Evolutionary conservation across 2,888 invertebrate genomes (phyloP).

Genomic region (Cheilosia urbana): DNA sequence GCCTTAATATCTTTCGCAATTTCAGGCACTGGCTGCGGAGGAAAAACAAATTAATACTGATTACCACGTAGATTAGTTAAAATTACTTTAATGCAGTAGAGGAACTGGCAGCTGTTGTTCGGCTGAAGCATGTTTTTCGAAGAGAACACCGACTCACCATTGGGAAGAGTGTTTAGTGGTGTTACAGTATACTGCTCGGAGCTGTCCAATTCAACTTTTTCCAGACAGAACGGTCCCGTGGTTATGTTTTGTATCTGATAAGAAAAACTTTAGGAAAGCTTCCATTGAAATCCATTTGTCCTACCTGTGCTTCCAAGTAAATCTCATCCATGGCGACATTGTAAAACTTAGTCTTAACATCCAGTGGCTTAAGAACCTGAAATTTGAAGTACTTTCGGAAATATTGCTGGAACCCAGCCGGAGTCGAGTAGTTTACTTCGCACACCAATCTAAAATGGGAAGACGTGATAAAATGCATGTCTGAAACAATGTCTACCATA

Average conservation of each 20-base stretch:
- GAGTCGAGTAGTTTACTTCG: slow-evolving; percentile 95
- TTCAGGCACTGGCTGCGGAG: slow-evolving; percentile 87
- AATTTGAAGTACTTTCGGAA: slow-evolving; percentile 99
- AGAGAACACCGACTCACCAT: slow-evolving; percentile 90
- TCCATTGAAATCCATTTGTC: not conserved
- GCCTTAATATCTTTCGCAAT: slow-evolving; percentile 90
- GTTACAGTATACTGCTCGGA: slow-evolving; percentile 94
- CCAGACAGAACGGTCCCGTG: slow-evolving; percentile 95
- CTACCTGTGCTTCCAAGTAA: slow-evolving; percentile 88
- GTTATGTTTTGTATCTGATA: slow-evolving; percentile 96
- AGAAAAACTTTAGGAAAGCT: too few species aligned
- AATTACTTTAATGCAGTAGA: slow-evolving; percentile 91
- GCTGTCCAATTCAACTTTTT: slow-evolving; percentile 96
- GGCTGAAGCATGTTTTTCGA: slow-evolving; percentile 93
- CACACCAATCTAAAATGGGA: slow-evolving; percentile 93
- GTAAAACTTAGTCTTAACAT: slow-evolving; percentile 99
- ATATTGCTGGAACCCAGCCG: slow-evolving; percentile 90
- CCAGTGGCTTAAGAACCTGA: slow-evolving; percentile 97
- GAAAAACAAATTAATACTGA: too few species aligned
- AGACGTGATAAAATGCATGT: not conserved
- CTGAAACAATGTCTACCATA: slow-evolving; percentile 83
- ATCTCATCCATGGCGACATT: slow-evolving; percentile 94
- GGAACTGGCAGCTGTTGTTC: slow-evolving; percentile 95
- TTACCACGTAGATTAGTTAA: not conserved
- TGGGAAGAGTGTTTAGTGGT: slow-evolving; percentile 88